phyloP scores from a whole-genome alignment of 2,797 vertebrate species.

The Loriculus beryllinus region DNA sequence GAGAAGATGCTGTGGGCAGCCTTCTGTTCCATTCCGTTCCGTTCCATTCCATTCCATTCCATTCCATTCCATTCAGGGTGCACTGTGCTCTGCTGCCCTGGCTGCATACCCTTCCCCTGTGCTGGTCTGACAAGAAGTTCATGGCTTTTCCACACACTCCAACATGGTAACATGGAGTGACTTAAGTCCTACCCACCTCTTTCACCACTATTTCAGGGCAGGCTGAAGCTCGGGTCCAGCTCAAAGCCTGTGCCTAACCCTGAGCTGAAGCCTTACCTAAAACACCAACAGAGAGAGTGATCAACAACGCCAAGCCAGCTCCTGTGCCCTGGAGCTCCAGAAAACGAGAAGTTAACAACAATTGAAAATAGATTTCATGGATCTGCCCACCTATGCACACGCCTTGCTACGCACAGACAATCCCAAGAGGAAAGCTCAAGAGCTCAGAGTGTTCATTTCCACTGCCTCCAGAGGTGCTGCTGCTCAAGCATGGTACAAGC shows the following conservation, averaged over 20 bases:
- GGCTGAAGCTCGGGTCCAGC: not conserved
- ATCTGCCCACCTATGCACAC: not conserved
- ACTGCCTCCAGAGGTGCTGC: not conserved
- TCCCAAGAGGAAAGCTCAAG: not conserved
- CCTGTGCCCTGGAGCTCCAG: not conserved
- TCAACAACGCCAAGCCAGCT: not conserved
- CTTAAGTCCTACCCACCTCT: not conserved
- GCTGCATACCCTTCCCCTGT: not conserved
- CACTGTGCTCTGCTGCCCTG: not conserved
- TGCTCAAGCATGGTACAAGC: not conserved
- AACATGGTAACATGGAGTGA: accelerated
- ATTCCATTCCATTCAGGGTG: not conserved
- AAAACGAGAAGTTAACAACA: not conserved
- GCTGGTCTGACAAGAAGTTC: not conserved
- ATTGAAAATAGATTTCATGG: not conserved
- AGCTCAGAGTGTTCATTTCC: not conserved
- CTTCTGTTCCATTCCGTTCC: not conserved
- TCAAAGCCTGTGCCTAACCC: not conserved
- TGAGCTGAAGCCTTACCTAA: not conserved
- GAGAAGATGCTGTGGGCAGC: not conserved
- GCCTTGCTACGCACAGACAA: not conserved
- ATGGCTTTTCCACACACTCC: not conserved
- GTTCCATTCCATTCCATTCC: no score
- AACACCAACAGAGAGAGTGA: accelerated
- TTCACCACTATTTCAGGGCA: not conserved